Evolutionary conservation across 2,888 invertebrate genomes (phyloP).

Genomic region (Gortyna flavago): DNA sequence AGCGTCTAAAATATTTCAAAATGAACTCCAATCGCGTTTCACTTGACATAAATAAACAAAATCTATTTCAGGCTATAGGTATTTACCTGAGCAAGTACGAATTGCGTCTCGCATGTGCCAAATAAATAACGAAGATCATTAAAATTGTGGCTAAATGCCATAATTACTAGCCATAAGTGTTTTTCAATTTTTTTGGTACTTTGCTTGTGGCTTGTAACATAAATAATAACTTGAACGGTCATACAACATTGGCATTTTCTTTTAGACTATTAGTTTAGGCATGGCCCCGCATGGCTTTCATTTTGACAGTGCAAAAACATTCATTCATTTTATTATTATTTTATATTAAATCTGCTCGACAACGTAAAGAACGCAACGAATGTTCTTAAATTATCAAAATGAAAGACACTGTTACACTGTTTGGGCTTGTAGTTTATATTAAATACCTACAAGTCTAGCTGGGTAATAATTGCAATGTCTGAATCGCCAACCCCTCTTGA

Average conservation of each 20-base stretch:
- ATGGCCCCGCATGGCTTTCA: no score
- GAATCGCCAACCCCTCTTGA: no score
- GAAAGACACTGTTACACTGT: background rate
- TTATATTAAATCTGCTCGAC: no score
- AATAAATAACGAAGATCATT: conserved; percentile 49
- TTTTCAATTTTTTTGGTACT: conserved; percentile 8
- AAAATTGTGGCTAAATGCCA: conserved; percentile 64
- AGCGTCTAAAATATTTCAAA: conserved; percentile 3
- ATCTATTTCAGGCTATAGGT: conserved; percentile 46
- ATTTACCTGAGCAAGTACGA: conserved; percentile 57
- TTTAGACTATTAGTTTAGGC: no score
- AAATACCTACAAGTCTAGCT: no score
- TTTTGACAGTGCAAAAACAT: no score
- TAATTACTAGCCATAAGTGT: conserved; percentile 27
- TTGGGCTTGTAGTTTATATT: no score
- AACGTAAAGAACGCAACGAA: no score
- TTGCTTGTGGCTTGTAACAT: background rate
- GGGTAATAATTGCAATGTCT: no score
- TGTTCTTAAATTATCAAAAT: no score
- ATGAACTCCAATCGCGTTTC: conserved; percentile 11
- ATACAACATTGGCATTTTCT: background rate
- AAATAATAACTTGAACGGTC: background rate
- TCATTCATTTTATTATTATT: no score
- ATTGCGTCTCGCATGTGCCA: conserved; percentile 44
- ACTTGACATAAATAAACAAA: conserved; percentile 42